phyloP scores from a whole-genome alignment of 2,113 vertebrate species.

The Microcebus ravelobensis region DNA sequence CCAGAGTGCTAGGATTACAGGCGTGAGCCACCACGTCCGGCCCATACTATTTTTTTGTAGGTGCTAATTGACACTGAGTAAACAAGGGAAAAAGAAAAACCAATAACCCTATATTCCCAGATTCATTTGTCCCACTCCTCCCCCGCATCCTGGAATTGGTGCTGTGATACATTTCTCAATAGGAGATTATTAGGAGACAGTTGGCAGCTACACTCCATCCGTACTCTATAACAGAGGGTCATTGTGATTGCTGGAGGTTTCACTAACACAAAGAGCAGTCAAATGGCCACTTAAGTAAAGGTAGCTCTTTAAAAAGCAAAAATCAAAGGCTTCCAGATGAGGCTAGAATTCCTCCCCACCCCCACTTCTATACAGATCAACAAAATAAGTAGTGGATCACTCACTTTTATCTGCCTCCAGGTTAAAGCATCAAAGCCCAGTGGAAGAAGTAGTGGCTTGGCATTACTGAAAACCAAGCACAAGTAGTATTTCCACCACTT shows the following conservation, averaged over 20 bases:
- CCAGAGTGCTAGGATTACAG: too few species aligned
- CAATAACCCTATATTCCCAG: neutral
- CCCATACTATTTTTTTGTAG: neutral
- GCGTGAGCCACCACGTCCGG: too few species aligned
- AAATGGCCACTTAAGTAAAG: neutral
- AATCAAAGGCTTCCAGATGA: neutral
- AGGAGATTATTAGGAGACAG: conserved; percentile 15
- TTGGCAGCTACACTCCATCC: neutral
- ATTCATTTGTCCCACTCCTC: neutral
- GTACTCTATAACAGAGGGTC: neutral
- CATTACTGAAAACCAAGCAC: neutral
- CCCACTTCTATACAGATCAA: neutral
- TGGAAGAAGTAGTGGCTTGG: neutral
- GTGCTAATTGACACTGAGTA: neutral
- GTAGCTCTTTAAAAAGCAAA: conserved; percentile 23
- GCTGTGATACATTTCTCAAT: neutral
- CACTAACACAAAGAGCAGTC: neutral
- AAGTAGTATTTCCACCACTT: neutral
- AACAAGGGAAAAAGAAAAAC: neutral
- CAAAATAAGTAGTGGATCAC: neutral
- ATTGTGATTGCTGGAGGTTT: neutral
- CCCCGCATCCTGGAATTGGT: neutral
- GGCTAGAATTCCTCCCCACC: neutral
- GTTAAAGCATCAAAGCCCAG: neutral
- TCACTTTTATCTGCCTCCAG: neutral